Base-by-base conservation (phyloP, 2,113 vertebrate genomes). In the Eretmochelys imbricata region DNA sequence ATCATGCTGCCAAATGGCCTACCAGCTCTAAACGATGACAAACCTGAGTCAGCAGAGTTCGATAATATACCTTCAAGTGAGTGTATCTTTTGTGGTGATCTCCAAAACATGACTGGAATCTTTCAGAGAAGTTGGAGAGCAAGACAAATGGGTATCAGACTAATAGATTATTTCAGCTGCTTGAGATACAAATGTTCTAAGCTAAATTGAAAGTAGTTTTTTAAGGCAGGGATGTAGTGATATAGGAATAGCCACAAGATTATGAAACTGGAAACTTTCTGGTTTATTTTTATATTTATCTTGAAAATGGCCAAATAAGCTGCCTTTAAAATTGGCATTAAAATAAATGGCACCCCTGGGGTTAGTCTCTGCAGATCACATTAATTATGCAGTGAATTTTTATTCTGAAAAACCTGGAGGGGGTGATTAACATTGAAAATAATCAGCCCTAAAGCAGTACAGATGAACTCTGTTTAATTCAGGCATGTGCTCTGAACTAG, bases 161-260 rank as follows among this genome's bases (percentile, higher is more conserved):
- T 50, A 91, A 31, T 54, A 79, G 89, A 27, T 22, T 90, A 42
- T 10, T 46, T 82, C 1, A 24, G 17, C 53, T 24, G 10, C 13
- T 79, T 49, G 10, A 31, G 20, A n/a, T 81, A 35, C 78, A 76
- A 89, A 25, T 13, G 49, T 0, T 5, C 5, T 2, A 1, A 55
- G 38, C 9, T n/a, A 84, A 84, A 49, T 46, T 54, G 31, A 29
- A 65, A n/a, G 14, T 38, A n/a, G 7, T 38, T 72, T 13, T 13
- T 50, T 20, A 85, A 54, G 46, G 46, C 0, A 0, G 42, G 89
- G 82, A 55, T 89, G 42, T 5, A 51, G 35, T 82, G 80, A 35
- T 4, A 1, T 7, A 53, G 82, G 86, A 14, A 87, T 57, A 16
- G 27, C 2, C 10, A 0, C 0, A 0, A 62, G 59, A 62, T 62